Evolutionary conservation across 2,797 vertebrate genomes (phyloP), one percentile per base, ranked within the genome.

Genomic region (Neostethus bicornis): DNA sequence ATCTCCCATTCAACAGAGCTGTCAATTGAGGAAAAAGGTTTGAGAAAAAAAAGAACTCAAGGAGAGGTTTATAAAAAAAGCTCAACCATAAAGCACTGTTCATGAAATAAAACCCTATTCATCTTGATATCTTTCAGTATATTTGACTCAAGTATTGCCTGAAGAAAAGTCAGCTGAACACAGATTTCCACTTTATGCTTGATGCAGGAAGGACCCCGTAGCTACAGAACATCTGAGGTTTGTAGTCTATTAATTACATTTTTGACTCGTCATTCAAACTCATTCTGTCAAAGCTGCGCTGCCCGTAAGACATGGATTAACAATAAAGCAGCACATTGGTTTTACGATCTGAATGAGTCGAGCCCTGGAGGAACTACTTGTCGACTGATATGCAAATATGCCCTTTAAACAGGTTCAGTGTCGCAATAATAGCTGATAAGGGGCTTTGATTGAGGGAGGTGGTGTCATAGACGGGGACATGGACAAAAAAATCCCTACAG

Each of bases 191-290:
- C 60, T 6, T 23, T 54, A 23, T 0, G 8, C 47, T 70, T 80
- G 77, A 85, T 76, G 64, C 66, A 68, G 31, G 35, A 58, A 4
- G 46, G 71, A 77, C 26, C 69, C 77, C 24, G 37, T 34, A 77
- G 51, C 54, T 29, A 48, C 49, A 2, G 46, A 56, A 38, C 61
- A 44, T 80, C 57, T 62, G 25, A 61, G 52, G 65, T 66, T 70
- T 49, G 62, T 55, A 70, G 38, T 16, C 64, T 79, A 79, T 80
- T 80, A 80, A 75, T 73, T 76, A 52, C 79, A 73, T 74, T 81
- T 81, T 81, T 5, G 31, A 13, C 44, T 65, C 64, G 61, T 64
- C 28, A 23, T 28, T 62, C n/a, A 4, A 45, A 58, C 52, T 63
- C 23, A 4, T 60, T 51, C 47, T 2, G 60, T 35, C 1, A 21